Evolutionary conservation across 2,797 vertebrate genomes (phyloP).

Genomic region (Mormyrops boulengeri): DNA sequence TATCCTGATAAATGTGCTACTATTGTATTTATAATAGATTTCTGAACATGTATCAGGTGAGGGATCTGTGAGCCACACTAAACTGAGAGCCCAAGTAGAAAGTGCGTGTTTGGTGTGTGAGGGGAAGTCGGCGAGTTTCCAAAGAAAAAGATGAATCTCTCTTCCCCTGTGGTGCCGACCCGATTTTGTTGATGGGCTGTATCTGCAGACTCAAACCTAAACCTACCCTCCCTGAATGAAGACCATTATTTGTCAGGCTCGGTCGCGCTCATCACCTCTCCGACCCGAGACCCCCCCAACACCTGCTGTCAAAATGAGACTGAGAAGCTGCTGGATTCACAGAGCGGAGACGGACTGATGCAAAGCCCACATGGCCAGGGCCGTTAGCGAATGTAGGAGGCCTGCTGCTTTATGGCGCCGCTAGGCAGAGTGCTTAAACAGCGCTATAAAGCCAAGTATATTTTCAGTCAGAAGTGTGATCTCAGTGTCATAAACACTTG

Average conservation of each 20-base stretch:
- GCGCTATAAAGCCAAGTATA: neutral
- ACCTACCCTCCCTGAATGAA: neutral
- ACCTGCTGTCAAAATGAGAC: neutral
- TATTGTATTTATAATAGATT: neutral
- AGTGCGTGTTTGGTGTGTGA: neutral
- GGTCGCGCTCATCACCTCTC: neutral
- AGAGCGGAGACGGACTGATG: neutral
- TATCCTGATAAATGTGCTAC: neutral
- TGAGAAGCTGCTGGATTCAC: neutral
- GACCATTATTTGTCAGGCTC: neutral
- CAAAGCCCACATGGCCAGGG: neutral
- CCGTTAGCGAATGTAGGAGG: neutral
- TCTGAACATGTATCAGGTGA: neutral
- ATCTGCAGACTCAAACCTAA: neutral
- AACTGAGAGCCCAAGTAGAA: neutral
- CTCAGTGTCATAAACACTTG: neutral
- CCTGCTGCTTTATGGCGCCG: neutral
- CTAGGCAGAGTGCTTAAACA: neutral
- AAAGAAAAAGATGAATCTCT: neutral
- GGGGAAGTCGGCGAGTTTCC: neutral
- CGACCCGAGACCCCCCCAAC: neutral
- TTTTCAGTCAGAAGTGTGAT: neutral
- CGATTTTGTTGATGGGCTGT: neutral
- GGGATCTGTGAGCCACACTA: neutral
- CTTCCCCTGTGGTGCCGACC: neutral